phyloP scores from a whole-genome alignment of 2,888 invertebrate genomes.

The Agriopis marginaria region DNA sequence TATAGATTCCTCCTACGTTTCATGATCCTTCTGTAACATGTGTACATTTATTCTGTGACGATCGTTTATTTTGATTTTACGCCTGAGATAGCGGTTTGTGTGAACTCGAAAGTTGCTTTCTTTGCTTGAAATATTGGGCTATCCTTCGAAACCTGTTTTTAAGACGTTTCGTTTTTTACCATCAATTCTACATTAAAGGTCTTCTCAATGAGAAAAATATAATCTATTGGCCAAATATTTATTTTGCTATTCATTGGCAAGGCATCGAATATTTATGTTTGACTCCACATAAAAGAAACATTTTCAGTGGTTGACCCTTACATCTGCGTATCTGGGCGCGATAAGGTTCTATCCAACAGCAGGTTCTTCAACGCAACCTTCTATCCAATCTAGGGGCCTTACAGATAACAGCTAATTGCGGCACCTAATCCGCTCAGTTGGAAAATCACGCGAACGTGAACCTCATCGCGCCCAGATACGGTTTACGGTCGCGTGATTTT shows the following conservation, averaged over 20 bases:
- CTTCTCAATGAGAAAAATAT: not conserved
- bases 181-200: conserved; percentile 11
- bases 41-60: conserved; percentile 7
- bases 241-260: not conserved
- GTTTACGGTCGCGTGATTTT: no score
- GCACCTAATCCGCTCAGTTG: no score
- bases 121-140: conserved; percentile 15
- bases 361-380: no score
- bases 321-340: no score
- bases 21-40: not conserved
- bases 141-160: conserved; percentile 24
- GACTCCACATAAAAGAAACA: no score
- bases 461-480: no score
- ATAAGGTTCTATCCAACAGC: no score
- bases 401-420: no score
- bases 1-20: no score
- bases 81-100: conserved; percentile 7
- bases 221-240: not conserved
- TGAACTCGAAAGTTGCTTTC: conserved; percentile 30
- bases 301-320: not conserved
- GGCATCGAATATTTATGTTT: not conserved
- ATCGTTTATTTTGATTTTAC: conserved; percentile 7
- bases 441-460: no score
- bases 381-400: no score
- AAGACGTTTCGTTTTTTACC: conserved; percentile 24